Base-by-base conservation (phyloP, 2,888 invertebrate species). In the Uropetala carovei region DNA sequence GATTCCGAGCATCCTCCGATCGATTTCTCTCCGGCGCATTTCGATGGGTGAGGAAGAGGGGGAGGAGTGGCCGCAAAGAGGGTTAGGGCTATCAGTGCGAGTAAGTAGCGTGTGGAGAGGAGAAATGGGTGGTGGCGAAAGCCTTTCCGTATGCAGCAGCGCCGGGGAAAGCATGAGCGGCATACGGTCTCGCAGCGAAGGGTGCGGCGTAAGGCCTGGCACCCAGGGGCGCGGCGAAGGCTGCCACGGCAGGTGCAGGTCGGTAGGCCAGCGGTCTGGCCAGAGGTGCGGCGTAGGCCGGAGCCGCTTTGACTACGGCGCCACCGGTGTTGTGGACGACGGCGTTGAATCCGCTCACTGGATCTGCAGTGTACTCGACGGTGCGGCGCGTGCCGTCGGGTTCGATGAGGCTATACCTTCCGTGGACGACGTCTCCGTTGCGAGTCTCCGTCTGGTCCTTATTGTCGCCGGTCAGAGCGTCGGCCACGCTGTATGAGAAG, bases 281-380 rank as follows among this genome's bases (percentile, higher is more conserved):
- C 58, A 92, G 92, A 58, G 92, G 92, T 16, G 93, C 92, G 92
- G 82, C 59, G 43, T 75, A 75, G 59, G 92, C 91, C 30, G 60
- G 56, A 59, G 94, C 94, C 86, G 93, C 93, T 43, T 94, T 93
- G 57, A 93, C 86, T 10, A 93, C 27, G 0, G 8, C 83, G 22
- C 9, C 58, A 27, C 57, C 60, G 75, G 56, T 60, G 58, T 92
- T 92, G 86, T 56, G 68, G 9, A 92, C 92, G 57, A 92, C 91
- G 27, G 92, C 92, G 84, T 92, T 92, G 92, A 92, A 92, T 68
- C 92, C 92, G 85, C 60, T 86, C 86, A 92, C 75, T 68, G 85
- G 86, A 30, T 92, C 92, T 0, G 92, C 92, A 27, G 91, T 92
- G 92, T 92, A 92, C 27, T 89, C 83, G 60, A 92, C 92, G 56